Evolutionary conservation across 2,888 invertebrate species (phyloP).

Genomic region (Drosophila prolongata): DNA sequence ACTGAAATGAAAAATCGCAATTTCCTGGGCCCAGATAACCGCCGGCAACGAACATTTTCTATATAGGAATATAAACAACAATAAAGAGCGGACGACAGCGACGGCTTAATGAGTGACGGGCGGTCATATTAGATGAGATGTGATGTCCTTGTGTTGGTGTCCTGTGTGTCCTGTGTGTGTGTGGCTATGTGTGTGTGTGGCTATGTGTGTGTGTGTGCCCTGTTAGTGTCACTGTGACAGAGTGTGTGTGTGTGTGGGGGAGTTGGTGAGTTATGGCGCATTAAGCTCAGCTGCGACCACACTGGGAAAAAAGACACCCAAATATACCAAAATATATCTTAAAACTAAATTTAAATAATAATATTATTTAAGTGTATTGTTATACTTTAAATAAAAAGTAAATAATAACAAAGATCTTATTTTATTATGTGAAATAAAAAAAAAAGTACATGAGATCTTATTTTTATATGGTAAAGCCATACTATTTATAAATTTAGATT

Average conservation of each 20-base stretch:
- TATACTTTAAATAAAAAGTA: no score
- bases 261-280: conserved; percentile 67
- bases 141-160: conserved; percentile 9
- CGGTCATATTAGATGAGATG: conserved; percentile 71
- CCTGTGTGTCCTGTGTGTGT: conserved; percentile 10
- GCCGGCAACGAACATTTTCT: conserved; percentile 56
- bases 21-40: conserved; percentile 71
- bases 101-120: conserved; percentile 76
- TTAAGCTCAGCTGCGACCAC: conserved; percentile 58
- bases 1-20: conserved; percentile 76
- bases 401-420: no score
- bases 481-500: no score
- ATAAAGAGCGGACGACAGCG: conserved; percentile 55
- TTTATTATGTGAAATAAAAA: no score
- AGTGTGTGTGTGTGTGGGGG: conserved; percentile 5
- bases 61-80: conserved; percentile 39
- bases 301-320: neutral
- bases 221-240: conserved; percentile 12
- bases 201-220: conserved; percentile 11
- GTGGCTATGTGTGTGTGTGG: conserved; percentile 2
- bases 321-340: no score
- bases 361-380: no score
- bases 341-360: no score
- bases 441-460: no score
- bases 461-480: no score